Conservation (phyloP, 2,113 vertebrate species). For the Sylvia atricapilla region DNA sequence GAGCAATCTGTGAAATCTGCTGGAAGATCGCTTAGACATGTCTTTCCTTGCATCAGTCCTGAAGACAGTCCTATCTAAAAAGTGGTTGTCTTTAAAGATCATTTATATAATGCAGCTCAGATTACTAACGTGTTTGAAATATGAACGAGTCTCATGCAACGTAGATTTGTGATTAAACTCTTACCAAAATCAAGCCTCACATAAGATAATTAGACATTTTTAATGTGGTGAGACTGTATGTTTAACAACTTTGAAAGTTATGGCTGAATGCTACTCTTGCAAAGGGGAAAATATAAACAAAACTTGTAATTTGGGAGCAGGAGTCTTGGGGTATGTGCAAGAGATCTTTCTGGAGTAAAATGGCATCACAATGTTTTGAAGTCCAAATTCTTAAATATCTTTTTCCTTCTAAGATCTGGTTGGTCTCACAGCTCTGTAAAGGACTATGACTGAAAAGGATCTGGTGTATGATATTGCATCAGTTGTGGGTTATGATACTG, state of each 20-base stretch:
- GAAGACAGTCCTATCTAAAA: neutral
- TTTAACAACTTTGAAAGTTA: neutral
- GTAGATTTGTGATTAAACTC: neutral
- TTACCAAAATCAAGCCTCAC: neutral
- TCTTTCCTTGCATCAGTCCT: neutral
- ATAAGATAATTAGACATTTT: neutral
- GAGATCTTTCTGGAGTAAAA: neutral
- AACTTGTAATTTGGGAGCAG: neutral
- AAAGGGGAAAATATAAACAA: neutral
- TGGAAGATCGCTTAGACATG: neutral
- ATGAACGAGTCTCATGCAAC: neutral
- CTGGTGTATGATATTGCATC: neutral
- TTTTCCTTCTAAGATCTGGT: neutral
- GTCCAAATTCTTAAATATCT: neutral
- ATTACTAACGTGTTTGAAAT: neutral
- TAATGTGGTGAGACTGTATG: neutral
- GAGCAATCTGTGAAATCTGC: constrained; percentile 32
- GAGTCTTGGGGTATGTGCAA: neutral
- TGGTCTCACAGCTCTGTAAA: neutral
- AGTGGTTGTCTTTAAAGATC: neutral
- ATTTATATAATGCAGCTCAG: neutral
- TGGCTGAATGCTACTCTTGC: neutral
- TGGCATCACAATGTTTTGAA: neutral
- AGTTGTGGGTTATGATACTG: neutral
- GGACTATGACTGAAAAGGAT: neutral